phyloP scores from a whole-genome alignment of 2,113 vertebrate genomes.

The Spilogale gracilis region DNA sequence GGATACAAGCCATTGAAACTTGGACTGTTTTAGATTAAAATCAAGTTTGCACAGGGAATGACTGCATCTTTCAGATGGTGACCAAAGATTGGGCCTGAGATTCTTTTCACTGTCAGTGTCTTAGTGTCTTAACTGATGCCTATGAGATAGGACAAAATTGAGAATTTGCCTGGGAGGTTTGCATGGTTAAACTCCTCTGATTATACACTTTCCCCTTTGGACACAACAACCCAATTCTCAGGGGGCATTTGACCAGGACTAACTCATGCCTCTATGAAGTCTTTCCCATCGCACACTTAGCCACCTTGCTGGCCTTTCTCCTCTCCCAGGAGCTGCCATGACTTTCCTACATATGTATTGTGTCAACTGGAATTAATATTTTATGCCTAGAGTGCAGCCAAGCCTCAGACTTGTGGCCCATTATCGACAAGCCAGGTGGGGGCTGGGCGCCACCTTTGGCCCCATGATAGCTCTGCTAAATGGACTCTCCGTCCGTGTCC shows the following conservation, averaged over 20 bases:
- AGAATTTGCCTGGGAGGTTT: slow-evolving; percentile 44
- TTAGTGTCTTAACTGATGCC: slow-evolving; percentile 9
- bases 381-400: slow-evolving; percentile 76
- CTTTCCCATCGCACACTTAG: slow-evolving; percentile 69
- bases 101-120: neutral
- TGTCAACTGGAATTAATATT: slow-evolving; percentile 81
- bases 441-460: slow-evolving; percentile 73
- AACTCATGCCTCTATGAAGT: neutral
- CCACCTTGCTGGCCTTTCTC: slow-evolving; percentile 71
- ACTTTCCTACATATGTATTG: slow-evolving; percentile 69
- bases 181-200: neutral
- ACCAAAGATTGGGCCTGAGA: neutral
- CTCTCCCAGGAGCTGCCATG: slow-evolving; percentile 70
- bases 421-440: slow-evolving; percentile 70
- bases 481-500: slow-evolving; percentile 9
- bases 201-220: slow-evolving; percentile 43
- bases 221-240: slow-evolving; percentile 22
- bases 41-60: neutral
- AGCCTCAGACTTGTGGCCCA: slow-evolving; percentile 74
- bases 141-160: neutral
- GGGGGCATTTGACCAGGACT: slow-evolving; percentile 45
- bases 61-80: neutral
- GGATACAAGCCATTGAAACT: neutral
- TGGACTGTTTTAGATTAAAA: slow-evolving; percentile 28
- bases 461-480: slow-evolving; percentile 64